A percentile compares a stretch with the other conserved stretches of the same genome.
Evolutionary conservation across 2,113 vertebrate species (phyloP).

Genomic region (Gadus macrocephalus): DNA sequence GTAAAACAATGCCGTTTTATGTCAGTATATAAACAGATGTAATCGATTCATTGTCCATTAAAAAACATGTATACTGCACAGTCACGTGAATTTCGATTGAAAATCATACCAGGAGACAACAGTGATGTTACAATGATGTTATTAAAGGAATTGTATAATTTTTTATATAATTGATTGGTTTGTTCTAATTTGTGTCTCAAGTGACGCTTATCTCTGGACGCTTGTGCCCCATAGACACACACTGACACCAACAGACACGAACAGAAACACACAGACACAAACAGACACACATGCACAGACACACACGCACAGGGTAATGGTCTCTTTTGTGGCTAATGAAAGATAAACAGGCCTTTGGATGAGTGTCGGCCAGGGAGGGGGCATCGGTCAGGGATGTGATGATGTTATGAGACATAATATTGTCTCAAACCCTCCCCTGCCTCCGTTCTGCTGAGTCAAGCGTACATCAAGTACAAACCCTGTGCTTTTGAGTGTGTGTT

Average conservation of each 20-base stretch:
- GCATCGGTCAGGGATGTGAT: conserved; percentile 39
- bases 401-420: conserved; percentile 79
- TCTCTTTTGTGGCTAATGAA: conserved; percentile 67
- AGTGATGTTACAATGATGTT: conserved; percentile 69
- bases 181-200: conserved; percentile 10
- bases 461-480: conserved; percentile 18
- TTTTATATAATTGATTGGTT: conserved; percentile 68
- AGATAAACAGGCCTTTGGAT: conserved; percentile 72
- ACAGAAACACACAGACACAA: neutral
- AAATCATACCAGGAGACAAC: conserved; percentile 59
- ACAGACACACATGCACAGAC: neutral
- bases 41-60: conserved; percentile 55
- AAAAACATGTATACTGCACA: conserved; percentile 42
- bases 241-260: neutral
- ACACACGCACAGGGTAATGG: conserved; percentile 31
- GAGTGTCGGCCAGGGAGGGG: conserved; percentile 51
- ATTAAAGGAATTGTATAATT: conserved; percentile 80
- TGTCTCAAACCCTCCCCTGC: conserved; percentile 63
- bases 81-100: conserved; percentile 45
- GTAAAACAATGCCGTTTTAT: conserved; percentile 63
- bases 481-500: conserved; percentile 3
- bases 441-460: conserved; percentile 69
- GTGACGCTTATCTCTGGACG: neutral
- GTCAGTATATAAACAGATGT: conserved; percentile 52
- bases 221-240: neutral